Conservation (phyloP, 2,113 vertebrate genomes). For the Brachyistius frenatus region DNA sequence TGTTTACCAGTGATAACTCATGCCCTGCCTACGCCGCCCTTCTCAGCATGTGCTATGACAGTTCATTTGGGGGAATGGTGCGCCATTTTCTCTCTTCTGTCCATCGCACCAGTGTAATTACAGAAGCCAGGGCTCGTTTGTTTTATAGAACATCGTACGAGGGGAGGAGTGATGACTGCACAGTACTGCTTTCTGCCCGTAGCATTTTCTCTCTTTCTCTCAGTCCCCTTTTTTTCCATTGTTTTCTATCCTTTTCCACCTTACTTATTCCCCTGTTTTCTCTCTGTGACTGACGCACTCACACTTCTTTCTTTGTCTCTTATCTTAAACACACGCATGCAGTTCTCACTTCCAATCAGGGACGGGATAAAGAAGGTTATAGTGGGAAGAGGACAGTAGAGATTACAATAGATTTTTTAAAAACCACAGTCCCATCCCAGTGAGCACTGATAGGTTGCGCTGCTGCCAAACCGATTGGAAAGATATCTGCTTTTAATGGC, state of each 20-base stretch:
- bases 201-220: conserved; percentile 57
- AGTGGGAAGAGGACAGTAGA: conserved; percentile 75
- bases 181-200: conserved; percentile 63
- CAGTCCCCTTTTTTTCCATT: conserved; percentile 36
- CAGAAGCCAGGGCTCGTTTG: conserved; percentile 82
- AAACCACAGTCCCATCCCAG: conserved; percentile 77
- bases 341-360: conserved; percentile 69
- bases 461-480: conserved; percentile 74
- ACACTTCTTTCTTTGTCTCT: conserved; percentile 64
- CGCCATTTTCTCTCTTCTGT: conserved; percentile 80
- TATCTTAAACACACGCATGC: conserved; percentile 49
- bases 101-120: conserved; percentile 83
- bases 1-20: conserved; percentile 84
- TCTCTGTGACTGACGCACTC: conserved; percentile 49
- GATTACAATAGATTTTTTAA: conserved; percentile 79
- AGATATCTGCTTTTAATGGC: conserved; percentile 80
- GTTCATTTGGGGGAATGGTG: conserved; percentile 82
- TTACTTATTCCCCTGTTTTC: conserved; percentile 32
- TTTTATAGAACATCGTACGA: conserved; percentile 79
- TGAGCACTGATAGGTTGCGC: conserved; percentile 77
- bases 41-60: conserved; percentile 82
- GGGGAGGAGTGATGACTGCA: conserved; percentile 74
- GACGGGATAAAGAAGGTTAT: conserved; percentile 75
- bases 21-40: conserved; percentile 75
- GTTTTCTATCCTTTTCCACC: conserved; percentile 50